phyloP scores from a whole-genome alignment of 2,888 invertebrate species.

The Liposcelis brunnea region DNA sequence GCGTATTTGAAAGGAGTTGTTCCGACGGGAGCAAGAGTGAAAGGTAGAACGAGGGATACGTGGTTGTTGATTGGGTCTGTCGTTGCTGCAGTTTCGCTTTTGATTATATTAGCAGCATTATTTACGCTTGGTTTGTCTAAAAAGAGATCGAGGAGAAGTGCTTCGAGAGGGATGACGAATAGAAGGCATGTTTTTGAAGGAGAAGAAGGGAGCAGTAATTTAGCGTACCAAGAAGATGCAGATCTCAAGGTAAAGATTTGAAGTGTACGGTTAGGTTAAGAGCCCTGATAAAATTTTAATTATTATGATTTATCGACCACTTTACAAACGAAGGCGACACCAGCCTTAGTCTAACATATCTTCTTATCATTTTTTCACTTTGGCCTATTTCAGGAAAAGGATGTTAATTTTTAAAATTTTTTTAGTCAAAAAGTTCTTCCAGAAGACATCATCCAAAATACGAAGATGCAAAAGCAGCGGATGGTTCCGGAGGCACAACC shows the following conservation, averaged over 20 bases:
- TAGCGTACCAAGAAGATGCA: constrained; percentile 25
- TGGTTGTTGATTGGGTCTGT: constrained; percentile 50
- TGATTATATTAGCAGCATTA: constrained; percentile 37
- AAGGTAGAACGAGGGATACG: constrained; percentile 27
- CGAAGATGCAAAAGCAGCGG: constrained; percentile 17
- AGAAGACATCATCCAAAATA: constrained; percentile 18
- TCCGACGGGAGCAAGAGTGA: constrained; percentile 35
- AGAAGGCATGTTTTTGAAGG: constrained; percentile 24
- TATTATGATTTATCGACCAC: no score
- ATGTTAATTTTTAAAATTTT: no score
- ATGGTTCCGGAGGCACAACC: constrained; percentile 13
- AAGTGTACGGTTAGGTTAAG: no score
- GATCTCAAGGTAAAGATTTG: constrained; percentile 31
- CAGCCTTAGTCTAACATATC: no score
- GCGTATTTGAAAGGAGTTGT: constrained; percentile 50
- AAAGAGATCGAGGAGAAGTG: constrained; percentile 31
- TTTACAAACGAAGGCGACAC: no score
- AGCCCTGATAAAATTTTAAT: no score
- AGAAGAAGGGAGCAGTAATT: constrained; percentile 22
- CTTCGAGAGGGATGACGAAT: constrained; percentile 20
- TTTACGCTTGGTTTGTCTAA: constrained; percentile 27
- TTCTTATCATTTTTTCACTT: no score
- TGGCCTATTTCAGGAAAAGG: no score
- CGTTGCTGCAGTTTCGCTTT: constrained; percentile 37
- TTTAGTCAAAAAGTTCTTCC: constrained; percentile 12